A percentile compares a stretch with the other conserved stretches of the same genome.
Conservation (phyloP, 2,888 invertebrate species). For the Petrolisthes manimaculis region DNA sequence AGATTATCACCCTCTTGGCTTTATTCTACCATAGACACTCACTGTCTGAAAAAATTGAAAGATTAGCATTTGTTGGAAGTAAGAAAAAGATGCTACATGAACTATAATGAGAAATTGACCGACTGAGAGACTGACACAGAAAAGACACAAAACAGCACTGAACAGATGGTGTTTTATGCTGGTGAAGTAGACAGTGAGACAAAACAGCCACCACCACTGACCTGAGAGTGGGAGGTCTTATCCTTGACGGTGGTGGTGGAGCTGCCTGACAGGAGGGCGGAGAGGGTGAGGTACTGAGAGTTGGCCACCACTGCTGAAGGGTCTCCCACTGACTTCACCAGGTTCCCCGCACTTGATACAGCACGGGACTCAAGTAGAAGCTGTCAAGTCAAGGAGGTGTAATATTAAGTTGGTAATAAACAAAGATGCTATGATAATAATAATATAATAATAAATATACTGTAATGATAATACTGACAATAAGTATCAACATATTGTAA, state of each 20-base stretch:
- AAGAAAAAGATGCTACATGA: too few relatives aligned
- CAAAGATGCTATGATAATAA: background rate
- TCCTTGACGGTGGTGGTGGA: conserved; percentile 63
- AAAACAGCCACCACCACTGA: background rate
- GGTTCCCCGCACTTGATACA: conserved; percentile 4
- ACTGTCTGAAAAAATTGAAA: too few relatives aligned
- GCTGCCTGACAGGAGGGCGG: conserved; percentile 62
- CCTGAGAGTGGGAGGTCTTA: conserved; percentile 39
- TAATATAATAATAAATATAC: background rate
- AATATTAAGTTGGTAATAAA: background rate
- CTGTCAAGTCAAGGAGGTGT: conserved; percentile 26
- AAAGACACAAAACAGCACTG: too few relatives aligned
- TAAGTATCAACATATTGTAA: too few relatives aligned
- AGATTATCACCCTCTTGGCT: background rate
- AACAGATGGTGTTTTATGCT: too few relatives aligned
- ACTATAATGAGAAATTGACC: too few relatives aligned
- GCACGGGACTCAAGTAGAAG: conserved; percentile 49
- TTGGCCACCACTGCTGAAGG: conserved; percentile 17
- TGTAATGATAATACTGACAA: background rate
- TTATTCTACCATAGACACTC: too few relatives aligned
- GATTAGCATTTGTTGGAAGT: too few relatives aligned
- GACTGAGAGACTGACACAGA: too few relatives aligned
- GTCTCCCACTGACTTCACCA: conserved; percentile 17
- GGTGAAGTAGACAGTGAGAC: too few relatives aligned
- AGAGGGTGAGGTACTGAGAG: conserved; percentile 64